Conservation (phyloP, 92 coral and sea anemone genomes). For the Paramuricea clavata region DNA sequence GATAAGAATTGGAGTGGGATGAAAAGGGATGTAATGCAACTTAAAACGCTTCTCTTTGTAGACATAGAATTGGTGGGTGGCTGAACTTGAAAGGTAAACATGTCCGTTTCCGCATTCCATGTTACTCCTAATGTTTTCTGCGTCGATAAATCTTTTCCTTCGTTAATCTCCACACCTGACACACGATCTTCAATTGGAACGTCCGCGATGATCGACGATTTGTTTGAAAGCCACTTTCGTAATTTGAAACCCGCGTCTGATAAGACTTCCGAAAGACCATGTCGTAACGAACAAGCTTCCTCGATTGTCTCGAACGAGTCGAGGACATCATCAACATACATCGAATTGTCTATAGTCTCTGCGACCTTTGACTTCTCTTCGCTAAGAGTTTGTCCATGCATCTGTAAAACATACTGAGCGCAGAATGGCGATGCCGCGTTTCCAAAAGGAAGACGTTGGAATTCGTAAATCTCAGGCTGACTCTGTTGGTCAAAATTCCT, state of each 20-base stretch:
- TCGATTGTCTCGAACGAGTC: conserved; percentile 66
- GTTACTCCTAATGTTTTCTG: conserved; percentile 56
- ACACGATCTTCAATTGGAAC: conserved; percentile 36
- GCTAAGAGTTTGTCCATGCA: neutral
- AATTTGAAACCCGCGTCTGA: conserved; percentile 55
- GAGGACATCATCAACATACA: conserved; percentile 72
- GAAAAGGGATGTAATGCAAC: conserved; percentile 51
- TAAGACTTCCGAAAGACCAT: conserved; percentile 52
- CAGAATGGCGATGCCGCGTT: conserved; percentile 60
- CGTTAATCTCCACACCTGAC: neutral
- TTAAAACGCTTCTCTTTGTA: conserved; percentile 64
- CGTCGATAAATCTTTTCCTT: neutral
- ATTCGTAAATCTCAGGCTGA: conserved; percentile 46
- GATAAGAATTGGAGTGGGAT: conserved; percentile 39
- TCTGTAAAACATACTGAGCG: conserved; percentile 60
- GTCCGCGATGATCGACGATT: conserved; percentile 48
- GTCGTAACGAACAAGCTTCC: conserved; percentile 39
- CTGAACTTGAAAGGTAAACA: conserved; percentile 49
- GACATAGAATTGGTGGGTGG: neutral
- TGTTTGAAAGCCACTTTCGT: conserved; percentile 54
- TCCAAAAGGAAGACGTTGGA: conserved; percentile 40
- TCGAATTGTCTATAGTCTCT: conserved; percentile 53
- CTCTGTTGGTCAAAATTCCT: conserved; percentile 40
- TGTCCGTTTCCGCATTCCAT: conserved; percentile 57
- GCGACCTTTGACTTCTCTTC: conserved; percentile 60